A percentile compares a stretch with the other conserved stretches of the same genome.
phyloP scores from a whole-genome alignment of 2,888 invertebrate species.

The Loripinus fragilis region DNA sequence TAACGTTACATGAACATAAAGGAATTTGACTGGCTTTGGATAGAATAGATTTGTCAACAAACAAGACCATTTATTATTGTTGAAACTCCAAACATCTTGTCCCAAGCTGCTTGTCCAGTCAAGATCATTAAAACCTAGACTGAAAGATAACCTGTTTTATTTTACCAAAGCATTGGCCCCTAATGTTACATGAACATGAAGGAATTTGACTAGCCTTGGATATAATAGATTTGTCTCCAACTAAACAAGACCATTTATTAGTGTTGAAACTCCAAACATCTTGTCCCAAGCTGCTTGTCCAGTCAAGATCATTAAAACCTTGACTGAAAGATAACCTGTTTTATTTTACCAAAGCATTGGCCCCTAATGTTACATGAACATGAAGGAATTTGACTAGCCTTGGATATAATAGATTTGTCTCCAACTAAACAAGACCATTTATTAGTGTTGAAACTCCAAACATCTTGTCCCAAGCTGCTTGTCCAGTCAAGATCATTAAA shows the following conservation, averaged over 20 bases:
- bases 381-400: slow-evolving; percentile 66
- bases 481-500: slow-evolving; percentile 19
- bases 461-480: neutral
- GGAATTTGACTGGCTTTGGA: slow-evolving; percentile 65
- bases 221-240: neutral
- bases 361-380: slow-evolving; percentile 46
- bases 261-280: too few relatives aligned
- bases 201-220: slow-evolving; percentile 64
- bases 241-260: too few relatives aligned
- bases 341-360: slow-evolving; percentile 61
- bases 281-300: slow-evolving; percentile 13
- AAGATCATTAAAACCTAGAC: slow-evolving; percentile 5
- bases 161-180: slow-evolving; percentile 65
- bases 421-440: too few relatives aligned
- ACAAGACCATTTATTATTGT: too few relatives aligned
- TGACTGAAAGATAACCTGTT: slow-evolving; percentile 28
- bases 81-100: neutral
- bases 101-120: slow-evolving; percentile 20
- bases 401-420: too few relatives aligned
- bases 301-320: slow-evolving; percentile 8
- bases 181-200: slow-evolving; percentile 40
- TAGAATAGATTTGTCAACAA: too few relatives aligned
- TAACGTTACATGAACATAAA: slow-evolving; percentile 38
- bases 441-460: too few relatives aligned
- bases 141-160: slow-evolving; percentile 31